phyloP scores from a whole-genome alignment of 2,113 vertebrate genomes.

The Sturnira hondurensis region DNA sequence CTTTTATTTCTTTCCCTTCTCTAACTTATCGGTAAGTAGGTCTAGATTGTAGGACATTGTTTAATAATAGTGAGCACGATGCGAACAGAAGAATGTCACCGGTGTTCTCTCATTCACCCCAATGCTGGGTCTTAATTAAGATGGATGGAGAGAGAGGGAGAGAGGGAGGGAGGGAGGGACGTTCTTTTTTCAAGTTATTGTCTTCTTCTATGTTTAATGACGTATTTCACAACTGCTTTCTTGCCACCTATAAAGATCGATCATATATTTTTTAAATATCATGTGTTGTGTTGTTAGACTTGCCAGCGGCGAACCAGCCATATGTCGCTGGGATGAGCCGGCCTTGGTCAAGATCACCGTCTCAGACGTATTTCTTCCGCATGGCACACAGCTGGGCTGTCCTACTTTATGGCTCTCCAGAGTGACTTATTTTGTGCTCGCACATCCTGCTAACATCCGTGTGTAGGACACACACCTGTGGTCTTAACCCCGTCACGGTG shows the following conservation, averaged over 20 bases:
- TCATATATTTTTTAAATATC: neutral
- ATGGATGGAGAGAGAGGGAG: neutral
- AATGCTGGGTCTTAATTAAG: neutral
- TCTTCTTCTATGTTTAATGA: neutral
- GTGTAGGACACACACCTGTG: neutral
- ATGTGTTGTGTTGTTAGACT: neutral
- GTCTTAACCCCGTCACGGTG: neutral
- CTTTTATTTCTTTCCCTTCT: neutral
- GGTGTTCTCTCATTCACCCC: neutral
- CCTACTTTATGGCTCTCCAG: neutral
- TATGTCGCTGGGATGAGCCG: neutral
- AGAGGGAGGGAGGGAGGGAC: neutral
- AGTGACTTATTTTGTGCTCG: neutral
- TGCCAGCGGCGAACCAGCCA: neutral
- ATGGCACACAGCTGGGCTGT: neutral
- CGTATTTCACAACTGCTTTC: neutral
- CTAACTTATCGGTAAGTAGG: neutral
- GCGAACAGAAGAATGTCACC: neutral
- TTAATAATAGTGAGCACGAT: neutral
- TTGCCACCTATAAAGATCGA: neutral
- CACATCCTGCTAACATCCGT: neutral
- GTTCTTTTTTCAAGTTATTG: neutral
- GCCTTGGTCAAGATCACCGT: neutral
- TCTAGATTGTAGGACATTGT: neutral
- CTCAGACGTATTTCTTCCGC: neutral